phyloP scores from a whole-genome alignment of 2,888 invertebrate species.

The Stenolophus ochropezus region DNA sequence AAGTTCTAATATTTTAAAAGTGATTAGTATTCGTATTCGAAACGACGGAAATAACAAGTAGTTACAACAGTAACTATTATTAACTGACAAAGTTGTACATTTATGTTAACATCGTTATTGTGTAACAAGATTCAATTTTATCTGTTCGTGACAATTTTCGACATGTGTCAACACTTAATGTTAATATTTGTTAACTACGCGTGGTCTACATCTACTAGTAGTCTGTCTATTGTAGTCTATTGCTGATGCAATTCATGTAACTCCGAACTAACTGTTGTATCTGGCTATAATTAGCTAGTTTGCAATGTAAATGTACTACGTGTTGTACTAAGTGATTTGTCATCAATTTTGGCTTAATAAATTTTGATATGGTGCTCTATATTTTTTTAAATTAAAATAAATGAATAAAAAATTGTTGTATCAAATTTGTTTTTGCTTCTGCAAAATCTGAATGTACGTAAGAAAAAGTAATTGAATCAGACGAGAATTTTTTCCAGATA shows the following conservation, averaged over 20 bases:
- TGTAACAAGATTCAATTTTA: neutral
- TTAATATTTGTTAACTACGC: conserved; percentile 23
- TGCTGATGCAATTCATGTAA: conserved; percentile 29
- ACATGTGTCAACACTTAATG: conserved; percentile 2
- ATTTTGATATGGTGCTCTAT: neutral
- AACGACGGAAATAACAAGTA: too few relatives aligned
- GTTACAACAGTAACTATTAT: neutral
- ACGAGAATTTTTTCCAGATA: too few relatives aligned
- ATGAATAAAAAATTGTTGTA: neutral
- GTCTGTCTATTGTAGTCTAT: neutral
- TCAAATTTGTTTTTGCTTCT: too few relatives aligned
- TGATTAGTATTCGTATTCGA: too few relatives aligned
- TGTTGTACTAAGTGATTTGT: neutral
- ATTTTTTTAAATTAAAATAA: neutral
- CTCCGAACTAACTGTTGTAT: conserved; percentile 27
- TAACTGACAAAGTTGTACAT: neutral
- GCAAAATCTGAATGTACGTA: too few relatives aligned
- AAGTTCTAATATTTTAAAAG: too few relatives aligned
- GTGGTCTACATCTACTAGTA: conserved; percentile 3
- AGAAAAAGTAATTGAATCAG: too few relatives aligned
- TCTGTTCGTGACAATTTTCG: neutral
- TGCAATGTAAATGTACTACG: conserved; percentile 29
- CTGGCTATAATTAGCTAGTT: conserved; percentile 21
- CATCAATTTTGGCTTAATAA: neutral
- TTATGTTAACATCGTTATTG: neutral